Evolutionary conservation across 2,797 vertebrate species (phyloP).

Genomic region (Rhinatrema bivittatum): DNA sequence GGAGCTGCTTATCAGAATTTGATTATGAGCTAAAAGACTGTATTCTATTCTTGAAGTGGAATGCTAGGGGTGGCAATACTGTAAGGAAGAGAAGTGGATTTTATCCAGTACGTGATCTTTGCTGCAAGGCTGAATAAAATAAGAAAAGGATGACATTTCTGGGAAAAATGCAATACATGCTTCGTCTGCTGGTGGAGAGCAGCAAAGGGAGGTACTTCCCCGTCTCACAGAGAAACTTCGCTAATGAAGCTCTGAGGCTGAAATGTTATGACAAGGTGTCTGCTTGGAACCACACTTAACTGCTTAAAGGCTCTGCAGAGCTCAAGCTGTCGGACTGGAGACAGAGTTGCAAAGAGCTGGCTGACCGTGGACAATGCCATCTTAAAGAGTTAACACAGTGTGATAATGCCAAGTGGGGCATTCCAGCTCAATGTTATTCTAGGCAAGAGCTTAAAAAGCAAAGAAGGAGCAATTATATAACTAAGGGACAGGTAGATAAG

Average conservation of each 20-base stretch:
- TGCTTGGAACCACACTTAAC: slow-evolving; percentile 18
- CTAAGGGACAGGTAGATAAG: too few relatives aligned
- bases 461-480: background rate
- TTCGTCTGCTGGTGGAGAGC: background rate
- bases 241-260: slow-evolving; percentile 8
- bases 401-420: slow-evolving; percentile 1
- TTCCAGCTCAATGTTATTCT: slow-evolving; percentile 14
- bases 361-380: slow-evolving; percentile 1
- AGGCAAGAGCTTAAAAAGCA: background rate
- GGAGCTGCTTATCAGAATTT: too few relatives aligned
- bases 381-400: slow-evolving; percentile 3
- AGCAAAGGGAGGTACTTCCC: background rate
- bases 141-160: background rate
- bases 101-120: too few relatives aligned
- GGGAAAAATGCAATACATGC: accelerated
- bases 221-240: background rate
- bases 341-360: background rate
- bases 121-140: too few relatives aligned
- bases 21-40: too few relatives aligned
- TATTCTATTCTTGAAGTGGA: too few relatives aligned
- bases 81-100: too few relatives aligned
- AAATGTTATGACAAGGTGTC: slow-evolving; percentile 12
- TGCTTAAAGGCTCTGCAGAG: slow-evolving; percentile 9
- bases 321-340: slow-evolving; percentile 2
- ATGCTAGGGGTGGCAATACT: too few relatives aligned